Base-by-base conservation (phyloP, 2,113 vertebrate genomes). In the Thalassarche chlororhynchos region DNA sequence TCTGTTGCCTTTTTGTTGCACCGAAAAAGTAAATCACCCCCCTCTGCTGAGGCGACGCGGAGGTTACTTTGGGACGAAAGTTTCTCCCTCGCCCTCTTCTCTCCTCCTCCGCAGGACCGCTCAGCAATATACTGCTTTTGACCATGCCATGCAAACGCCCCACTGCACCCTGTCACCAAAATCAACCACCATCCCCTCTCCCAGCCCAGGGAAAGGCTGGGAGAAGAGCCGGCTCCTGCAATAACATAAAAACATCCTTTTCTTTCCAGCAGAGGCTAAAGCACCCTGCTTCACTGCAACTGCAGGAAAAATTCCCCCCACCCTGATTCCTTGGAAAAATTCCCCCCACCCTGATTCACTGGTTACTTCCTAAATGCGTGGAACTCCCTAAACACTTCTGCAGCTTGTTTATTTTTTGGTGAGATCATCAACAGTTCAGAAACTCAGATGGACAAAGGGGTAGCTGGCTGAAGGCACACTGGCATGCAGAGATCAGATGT, bases 1-100 rank as follows among this genome's bases (percentile, higher is more conserved):
- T 96, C 97, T 40, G 60, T 40, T 29, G 78, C 96, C 95, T 90
- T 89, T 97, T 96, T 94, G 97, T 96, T 97, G 84, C 78, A 85
- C 81, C 12, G 70, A 89, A 96, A 90, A 96, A 94, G 91, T 87
- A 94, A 96, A 97, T 93, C 96, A 86, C 72, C 79, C 68, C 69
- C 80, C 91, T 88, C 94, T 61, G 87, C 96, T 32, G 90, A 92
- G 81, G 82, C 46, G 5, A 60, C 0, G 5, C 6, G 0, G 89
- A 97, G 95, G 96, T 98, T 97, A 97, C 96, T 97, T 8, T 10
- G 44, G 94, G 95, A 49, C 86, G 19, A 42, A 72, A 72, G 61
- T 3, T 64, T 42, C 71, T 64, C 38, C 14, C 47, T 90, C 1
- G 0, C 57, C 6, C 40, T 60, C 32, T 51, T 49, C 76, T n/a